Base-by-base conservation (phyloP, 2,113 vertebrate species). In the Nothobranchius furzeri region DNA sequence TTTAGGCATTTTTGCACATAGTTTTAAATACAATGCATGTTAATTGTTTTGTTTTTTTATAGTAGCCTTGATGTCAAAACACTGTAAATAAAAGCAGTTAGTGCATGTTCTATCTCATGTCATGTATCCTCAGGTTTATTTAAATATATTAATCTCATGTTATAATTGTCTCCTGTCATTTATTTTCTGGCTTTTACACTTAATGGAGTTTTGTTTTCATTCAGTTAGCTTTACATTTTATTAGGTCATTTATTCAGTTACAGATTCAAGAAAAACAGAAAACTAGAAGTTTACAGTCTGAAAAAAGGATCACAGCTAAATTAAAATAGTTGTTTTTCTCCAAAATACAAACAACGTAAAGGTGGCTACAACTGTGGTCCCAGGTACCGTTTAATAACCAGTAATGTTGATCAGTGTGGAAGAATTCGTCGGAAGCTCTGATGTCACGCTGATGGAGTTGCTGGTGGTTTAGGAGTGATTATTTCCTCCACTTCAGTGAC, bases 401-500 rank as follows among this genome's bases (percentile, higher is more conserved):
- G 20, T 20, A 20, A 20, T 20, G 20, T 20, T 20, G 20, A 30
- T 30, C 30, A 30, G 30, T 30, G 30, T 30, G 30, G 30, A 30
- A 30, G 30, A 1, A 30, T 30, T 4, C 30, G 4, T 30, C 30
- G 1, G 30, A 30, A 2, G 30, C 30, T 30, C 30, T 30, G 30
- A 30, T 30, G 30, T 30, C 30, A 30, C 3, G 30, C 3, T 30
- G 30, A 30, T 30, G 37, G 56, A 25, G 12, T 9, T 40, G 58
- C 68, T 75, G 72, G 65, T 73, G 45, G 73, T n/a, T 73, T 37
- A 55, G 10, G 82, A 75, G n/a, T 3, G 42, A 86, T 2, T 7
- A 49, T 1, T 9, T 58, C 81, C 68, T 91, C 87, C 25, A 91
- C 85, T 15, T 91, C 88, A 17, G 55, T 86, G 36, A 87, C 49